Evolutionary conservation across 2,113 vertebrate genomes (phyloP).

Genomic region (Engystomops pustulosus): DNA sequence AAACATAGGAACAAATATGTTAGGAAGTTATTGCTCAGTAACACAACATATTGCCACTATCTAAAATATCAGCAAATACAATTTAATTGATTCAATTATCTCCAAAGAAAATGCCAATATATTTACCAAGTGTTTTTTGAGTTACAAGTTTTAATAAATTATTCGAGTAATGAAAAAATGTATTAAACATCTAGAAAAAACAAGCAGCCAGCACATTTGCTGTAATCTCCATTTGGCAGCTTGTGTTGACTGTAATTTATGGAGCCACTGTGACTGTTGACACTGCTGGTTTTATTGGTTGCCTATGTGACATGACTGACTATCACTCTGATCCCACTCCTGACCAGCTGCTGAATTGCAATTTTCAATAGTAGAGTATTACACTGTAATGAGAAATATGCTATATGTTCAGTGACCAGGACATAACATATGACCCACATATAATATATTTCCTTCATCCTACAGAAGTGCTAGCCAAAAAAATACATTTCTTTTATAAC

Average conservation of each 20-base stretch:
- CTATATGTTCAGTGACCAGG: not conserved
- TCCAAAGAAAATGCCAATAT: not conserved
- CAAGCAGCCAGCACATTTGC: not conserved
- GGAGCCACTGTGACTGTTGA: not conserved
- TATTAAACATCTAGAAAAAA: not conserved
- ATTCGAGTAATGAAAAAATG: not conserved
- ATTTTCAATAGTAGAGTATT: not conserved
- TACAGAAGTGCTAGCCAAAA: too few relatives aligned
- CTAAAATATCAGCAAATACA: too few relatives aligned
- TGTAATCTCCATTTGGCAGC: not conserved
- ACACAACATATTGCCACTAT: too few relatives aligned
- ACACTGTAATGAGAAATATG: not conserved
- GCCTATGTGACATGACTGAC: slow-evolving; percentile 12
- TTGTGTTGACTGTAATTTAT: not conserved
- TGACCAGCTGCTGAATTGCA: slow-evolving; percentile 30
- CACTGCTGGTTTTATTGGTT: not conserved
- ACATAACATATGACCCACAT: not conserved
- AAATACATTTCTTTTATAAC: too few relatives aligned
- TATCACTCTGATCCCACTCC: slow-evolving; percentile 29
- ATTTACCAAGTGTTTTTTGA: too few relatives aligned
- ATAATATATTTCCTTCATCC: not conserved
- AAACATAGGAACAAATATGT: too few relatives aligned
- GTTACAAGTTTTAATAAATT: not conserved
- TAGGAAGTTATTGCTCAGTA: too few relatives aligned
- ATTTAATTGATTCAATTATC: too few relatives aligned